Base-by-base conservation (phyloP, 1,140 invertebrate species). In the Tetraneura akinire region DNA sequence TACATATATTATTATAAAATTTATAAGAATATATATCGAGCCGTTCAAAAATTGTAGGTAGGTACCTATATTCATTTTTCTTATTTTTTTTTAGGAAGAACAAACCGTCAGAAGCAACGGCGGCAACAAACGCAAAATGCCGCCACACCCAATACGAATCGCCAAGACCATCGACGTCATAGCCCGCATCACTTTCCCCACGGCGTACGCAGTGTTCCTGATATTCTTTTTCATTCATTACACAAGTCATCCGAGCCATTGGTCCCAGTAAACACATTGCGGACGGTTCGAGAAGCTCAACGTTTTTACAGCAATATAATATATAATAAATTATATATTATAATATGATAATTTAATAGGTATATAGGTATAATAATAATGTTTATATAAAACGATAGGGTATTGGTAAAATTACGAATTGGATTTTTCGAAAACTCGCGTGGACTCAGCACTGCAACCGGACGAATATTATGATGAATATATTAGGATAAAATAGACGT, bases 141-240 rank as follows among this genome's bases (percentile, higher is more conserved):
- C 93, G 70, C 93, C 94, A 42, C 94, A 96, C 88, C 94, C 94
- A 53, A 96, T 96, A 84, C 89, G 94, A 83, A 93, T 96, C 83
- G 94, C 94, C 71, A 96, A 96, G 88, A 96, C 94, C 74, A 96
- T 97, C 85, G 95, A 97, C 88, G 94, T 96, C 80, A 95, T 97
- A 84, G 94, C 94, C 51, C 90, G 94, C 85, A 93, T 96, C 84
- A 94, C 94, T 80, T 97, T 96, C 88, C 95, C 95, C 82, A 91
- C 93, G 82, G 94, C 94, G 83, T 97, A 95, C 86, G 92, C 93
- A 84, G 91, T 96, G 84, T 97, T 97, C 88, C 90, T 96, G 82
- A 93, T 95, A 85, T 96, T 95, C 88, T 96, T 96, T 89, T 96
- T 96, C 89, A 92, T 95, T 83, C 93, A 94, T 88, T 96, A 96